phyloP scores from a whole-genome alignment of 2,113 vertebrate species.

The Galbula dea region DNA sequence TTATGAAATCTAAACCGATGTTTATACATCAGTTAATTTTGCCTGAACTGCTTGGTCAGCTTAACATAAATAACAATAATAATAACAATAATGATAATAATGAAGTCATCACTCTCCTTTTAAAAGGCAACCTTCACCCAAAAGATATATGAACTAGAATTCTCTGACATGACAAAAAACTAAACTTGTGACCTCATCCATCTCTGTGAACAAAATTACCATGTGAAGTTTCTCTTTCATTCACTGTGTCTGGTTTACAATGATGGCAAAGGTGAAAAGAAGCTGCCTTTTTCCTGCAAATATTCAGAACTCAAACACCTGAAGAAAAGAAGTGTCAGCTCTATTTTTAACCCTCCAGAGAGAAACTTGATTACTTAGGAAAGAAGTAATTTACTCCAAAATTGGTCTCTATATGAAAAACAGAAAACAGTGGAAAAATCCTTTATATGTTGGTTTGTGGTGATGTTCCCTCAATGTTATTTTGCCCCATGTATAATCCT shows the following conservation, averaged over 20 bases:
- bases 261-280: background rate
- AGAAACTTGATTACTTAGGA: background rate
- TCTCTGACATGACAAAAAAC: constrained; percentile 3
- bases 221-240: constrained; percentile 16
- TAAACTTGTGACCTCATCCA: background rate
- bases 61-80: constrained; percentile 35
- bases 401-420: background rate
- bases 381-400: background rate
- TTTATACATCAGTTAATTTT: constrained; percentile 58
- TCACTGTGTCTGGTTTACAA: background rate
- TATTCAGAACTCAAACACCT: background rate
- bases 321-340: background rate
- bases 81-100: background rate
- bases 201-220: constrained; percentile 35
- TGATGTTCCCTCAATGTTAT: background rate
- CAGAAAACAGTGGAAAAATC: background rate
- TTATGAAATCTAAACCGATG: no score
- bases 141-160: constrained; percentile 52
- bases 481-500: background rate
- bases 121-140: background rate
- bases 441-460: background rate
- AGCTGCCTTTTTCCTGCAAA: background rate
- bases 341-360: background rate
- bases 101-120: no score
- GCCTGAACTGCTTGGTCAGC: constrained; percentile 50